phyloP scores from a whole-genome alignment of 2,113 vertebrate genomes.

The Kobus ellipsiprymnus region DNA sequence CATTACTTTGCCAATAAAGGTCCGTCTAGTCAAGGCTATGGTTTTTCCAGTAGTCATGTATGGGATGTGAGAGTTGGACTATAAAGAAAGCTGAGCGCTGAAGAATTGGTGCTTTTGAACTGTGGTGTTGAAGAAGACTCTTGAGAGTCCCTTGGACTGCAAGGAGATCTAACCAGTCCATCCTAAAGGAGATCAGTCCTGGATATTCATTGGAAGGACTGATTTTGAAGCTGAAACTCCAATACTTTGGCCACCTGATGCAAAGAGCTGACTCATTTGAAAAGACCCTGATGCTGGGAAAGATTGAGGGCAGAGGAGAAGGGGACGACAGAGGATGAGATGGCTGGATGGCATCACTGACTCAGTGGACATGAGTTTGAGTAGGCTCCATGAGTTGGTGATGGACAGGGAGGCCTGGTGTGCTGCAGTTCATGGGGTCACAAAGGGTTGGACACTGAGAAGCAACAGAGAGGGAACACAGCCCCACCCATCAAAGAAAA shows the following conservation, averaged over 20 bases:
- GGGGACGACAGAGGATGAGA: neutral
- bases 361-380: neutral
- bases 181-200: neutral
- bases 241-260: neutral
- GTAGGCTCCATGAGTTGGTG: neutral
- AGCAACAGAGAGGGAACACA: neutral
- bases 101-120: neutral
- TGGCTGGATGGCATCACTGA: neutral
- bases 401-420: neutral
- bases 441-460: neutral
- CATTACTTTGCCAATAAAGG: neutral
- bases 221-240: neutral
- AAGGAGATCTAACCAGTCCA: neutral
- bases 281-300: neutral
- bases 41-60: neutral
- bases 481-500: neutral
- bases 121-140: neutral
- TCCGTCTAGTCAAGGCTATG: neutral
- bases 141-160: neutral
- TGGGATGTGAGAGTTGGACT: neutral
- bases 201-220: neutral
- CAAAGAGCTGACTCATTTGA: neutral
- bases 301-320: neutral
- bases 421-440: neutral
- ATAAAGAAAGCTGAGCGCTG: rapidly evolving